Base-by-base conservation (phyloP, 2,113 vertebrate species). In the Pteronura brasiliensis region DNA sequence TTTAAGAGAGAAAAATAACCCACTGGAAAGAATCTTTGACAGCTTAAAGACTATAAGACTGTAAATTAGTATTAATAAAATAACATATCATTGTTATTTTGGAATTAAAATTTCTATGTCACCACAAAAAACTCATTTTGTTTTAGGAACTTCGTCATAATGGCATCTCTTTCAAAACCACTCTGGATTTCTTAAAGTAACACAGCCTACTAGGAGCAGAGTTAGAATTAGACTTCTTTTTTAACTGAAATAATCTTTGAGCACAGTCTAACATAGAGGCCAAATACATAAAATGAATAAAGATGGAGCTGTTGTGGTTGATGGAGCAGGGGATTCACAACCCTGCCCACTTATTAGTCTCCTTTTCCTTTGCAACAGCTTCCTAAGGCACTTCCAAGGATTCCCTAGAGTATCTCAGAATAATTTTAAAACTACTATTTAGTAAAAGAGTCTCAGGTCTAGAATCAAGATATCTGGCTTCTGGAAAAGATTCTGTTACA, bases 121-220 rank as follows among this genome's bases (percentile, higher is more conserved):
- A 71, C 34, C 57, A 81, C 52, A 63, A 20, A 85, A 80, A 85
- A 65, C 12, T 71, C 6, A 44, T 69, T 90, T 95, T 89, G 34
- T 49, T 95, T 96, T 95, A 76, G 85, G 71, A 88, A 82, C 18
- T 49, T 95, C 84, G 36, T 93, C 63, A 93, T 85, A 4, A 76
- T 93, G 25, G 42, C 59, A 59, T 95, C 49, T 88, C 81, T 95
- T 91, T 97, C 61, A 77, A 93, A 96, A 95, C 57, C 29, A 76
- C 59, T 84, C 36, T 84, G 34, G 44, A 88, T 86, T 83, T 79
- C 44, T 96, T 94, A 74, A 88, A 95, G 52, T 49, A 76, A 52
- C 72, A 88, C 10, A 93, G 44, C 52, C 39, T 44, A 88, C 71
- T 84, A 90, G 57, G 44, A 69, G 1, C 42, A 94, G 25, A 94